A percentile compares a stretch with the other conserved stretches of the same genome.
Conservation (phyloP, 1,140 invertebrate species). For the Heliconius eleuchia region DNA sequence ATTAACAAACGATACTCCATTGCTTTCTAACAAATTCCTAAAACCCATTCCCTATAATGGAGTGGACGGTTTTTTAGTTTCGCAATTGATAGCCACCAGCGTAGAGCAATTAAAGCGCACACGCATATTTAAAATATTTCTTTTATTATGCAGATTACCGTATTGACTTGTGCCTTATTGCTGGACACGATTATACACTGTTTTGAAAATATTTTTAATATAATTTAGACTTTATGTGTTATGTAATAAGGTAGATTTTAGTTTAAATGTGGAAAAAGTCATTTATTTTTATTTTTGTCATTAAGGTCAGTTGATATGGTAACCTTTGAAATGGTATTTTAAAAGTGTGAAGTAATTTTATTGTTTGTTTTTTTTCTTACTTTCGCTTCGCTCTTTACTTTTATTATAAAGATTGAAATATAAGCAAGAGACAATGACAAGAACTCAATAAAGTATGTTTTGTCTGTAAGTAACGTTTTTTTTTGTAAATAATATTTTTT, state of each 20-base stretch:
- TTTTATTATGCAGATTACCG: conserved; percentile 76
- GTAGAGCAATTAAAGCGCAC: conserved; percentile 67
- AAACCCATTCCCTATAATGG: conserved; percentile 67
- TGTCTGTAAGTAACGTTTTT: too few relatives aligned
- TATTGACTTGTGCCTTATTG: conserved; percentile 68
- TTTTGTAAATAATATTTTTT: too few relatives aligned
- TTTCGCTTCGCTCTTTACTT: background rate
- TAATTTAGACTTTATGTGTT: conserved; percentile 12
- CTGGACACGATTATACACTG: conserved; percentile 44
- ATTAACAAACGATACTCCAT: conserved; percentile 40
- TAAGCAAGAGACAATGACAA: too few relatives aligned
- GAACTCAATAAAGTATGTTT: too few relatives aligned
- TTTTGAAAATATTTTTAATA: conserved; percentile 26
- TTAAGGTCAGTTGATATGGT: conserved; percentile 16
- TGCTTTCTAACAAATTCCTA: conserved; percentile 56
- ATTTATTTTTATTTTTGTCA: conserved; percentile 29
- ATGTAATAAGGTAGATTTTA: conserved; percentile 11
- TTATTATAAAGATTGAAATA: background rate
- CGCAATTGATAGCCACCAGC: conserved; percentile 75
- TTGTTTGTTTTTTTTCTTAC: background rate
- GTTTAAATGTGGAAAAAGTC: background rate
- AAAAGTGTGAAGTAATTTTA: background rate
- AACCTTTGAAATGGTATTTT: background rate
- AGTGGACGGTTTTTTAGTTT: conserved; percentile 76
- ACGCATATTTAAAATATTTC: conserved; percentile 72